Conservation (phyloP, 2,113 vertebrate species). For the Indicator indicator region DNA sequence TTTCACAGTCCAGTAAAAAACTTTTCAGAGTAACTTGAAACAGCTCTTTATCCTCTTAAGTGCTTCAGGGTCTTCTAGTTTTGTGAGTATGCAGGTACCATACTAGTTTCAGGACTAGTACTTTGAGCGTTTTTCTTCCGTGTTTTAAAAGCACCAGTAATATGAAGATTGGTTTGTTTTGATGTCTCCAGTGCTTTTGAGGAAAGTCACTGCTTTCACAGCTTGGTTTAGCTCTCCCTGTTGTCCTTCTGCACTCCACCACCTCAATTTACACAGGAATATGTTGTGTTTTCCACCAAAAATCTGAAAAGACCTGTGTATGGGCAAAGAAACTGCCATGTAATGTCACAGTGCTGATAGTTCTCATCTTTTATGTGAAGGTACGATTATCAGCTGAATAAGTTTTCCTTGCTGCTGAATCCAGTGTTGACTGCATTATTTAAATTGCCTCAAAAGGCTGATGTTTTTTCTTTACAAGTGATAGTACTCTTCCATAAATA, state of each 20-base stretch:
- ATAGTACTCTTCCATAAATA: background rate
- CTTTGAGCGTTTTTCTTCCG: background rate
- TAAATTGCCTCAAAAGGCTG: background rate
- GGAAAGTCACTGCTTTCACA: background rate
- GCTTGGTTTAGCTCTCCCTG: background rate
- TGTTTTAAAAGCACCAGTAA: background rate
- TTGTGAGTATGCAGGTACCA: background rate
- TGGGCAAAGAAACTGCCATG: background rate
- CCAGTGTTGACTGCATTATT: background rate
- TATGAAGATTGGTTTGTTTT: background rate
- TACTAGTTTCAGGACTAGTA: background rate
- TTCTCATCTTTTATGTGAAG: background rate
- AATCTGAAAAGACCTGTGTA: background rate
- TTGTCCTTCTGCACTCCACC: background rate
- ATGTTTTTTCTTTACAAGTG: background rate
- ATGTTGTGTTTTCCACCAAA: background rate
- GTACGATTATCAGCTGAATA: background rate
- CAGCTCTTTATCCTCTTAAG: background rate
- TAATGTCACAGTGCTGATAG: background rate
- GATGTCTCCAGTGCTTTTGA: background rate
- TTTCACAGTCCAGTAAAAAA: background rate
- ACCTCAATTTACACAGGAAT: background rate
- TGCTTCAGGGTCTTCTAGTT: background rate
- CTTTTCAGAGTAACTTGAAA: background rate
- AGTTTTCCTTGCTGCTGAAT: background rate